Percentiles rank a stretch among this genome's conserved stretches.
phyloP scores from a whole-genome alignment of 2,888 invertebrate species.

The Alsophila aescularia region DNA sequence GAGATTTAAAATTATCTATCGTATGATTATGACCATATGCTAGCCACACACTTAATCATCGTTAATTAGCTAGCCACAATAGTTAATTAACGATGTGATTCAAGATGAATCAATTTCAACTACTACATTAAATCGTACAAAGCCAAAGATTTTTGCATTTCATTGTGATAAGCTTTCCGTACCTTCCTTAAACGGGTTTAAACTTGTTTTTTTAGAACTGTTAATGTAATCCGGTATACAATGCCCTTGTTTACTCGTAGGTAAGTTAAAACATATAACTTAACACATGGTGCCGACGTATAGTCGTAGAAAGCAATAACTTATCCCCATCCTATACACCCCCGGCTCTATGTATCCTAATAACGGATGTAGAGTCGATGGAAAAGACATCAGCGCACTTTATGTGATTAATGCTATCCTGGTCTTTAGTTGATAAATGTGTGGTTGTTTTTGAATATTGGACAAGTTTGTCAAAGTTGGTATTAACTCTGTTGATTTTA shows the following conservation, averaged over 20 bases:
- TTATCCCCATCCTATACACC: conserved; percentile 82
- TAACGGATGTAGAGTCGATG: conserved; percentile 46
- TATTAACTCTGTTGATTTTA: neutral
- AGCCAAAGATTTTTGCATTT: too few species aligned
- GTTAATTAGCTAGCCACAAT: too few species aligned
- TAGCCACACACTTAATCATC: too few species aligned
- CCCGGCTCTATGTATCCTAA: conserved; percentile 71
- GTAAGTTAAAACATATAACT: conserved; percentile 74
- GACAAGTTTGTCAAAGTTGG: neutral
- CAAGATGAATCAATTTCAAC: too few species aligned
- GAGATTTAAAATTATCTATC: too few species aligned
- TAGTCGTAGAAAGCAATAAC: conserved; percentile 82
- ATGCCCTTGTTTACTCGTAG: conserved; percentile 33
- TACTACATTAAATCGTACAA: too few species aligned
- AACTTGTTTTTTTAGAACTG: neutral
- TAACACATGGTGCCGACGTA: conserved; percentile 80
- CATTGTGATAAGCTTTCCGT: too few species aligned
- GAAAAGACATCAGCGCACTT: conserved; percentile 42
- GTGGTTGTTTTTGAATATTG: neutral
- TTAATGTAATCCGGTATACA: neutral
- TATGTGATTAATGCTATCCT: conserved; percentile 13
- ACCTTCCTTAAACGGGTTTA: too few species aligned
- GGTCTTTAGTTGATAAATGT: conserved; percentile 2
- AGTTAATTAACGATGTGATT: too few species aligned
- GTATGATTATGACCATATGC: too few species aligned